phyloP scores from a whole-genome alignment of 2,797 vertebrate species.

The Nannoperca obscura region DNA sequence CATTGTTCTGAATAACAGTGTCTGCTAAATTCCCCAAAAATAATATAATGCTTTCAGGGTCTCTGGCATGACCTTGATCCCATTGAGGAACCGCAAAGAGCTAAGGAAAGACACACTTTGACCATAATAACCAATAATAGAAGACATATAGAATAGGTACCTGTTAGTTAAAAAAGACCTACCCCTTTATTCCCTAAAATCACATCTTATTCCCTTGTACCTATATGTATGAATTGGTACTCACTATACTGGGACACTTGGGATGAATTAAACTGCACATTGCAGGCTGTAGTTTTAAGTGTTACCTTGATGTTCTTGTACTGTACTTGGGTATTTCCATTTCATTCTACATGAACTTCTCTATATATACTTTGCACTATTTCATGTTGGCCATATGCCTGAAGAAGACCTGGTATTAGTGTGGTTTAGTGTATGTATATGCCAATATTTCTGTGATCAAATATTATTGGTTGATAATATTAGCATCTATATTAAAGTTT shows the following conservation, averaged over 20 bases:
- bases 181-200: too few species aligned
- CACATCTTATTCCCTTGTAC: too few species aligned
- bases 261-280: too few species aligned
- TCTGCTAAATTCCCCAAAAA: not conserved
- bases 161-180: too few species aligned
- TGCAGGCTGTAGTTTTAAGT: too few species aligned
- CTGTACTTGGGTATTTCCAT: not conserved
- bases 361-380: not conserved
- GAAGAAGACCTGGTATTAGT: not conserved
- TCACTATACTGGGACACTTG: too few species aligned
- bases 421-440: too few species aligned
- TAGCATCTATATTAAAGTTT: too few species aligned
- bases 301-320: too few species aligned
- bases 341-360: not conserved
- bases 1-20: not conserved
- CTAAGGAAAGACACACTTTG: not conserved
- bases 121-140: too few species aligned
- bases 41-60: not conserved
- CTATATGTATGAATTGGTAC: too few species aligned
- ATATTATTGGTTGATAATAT: not conserved
- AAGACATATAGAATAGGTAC: too few species aligned
- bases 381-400: not conserved
- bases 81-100: not conserved
- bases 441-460: not conserved
- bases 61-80: not conserved